Evolutionary conservation across 2,113 vertebrate genomes (phyloP).

Genomic region (Phycodurus eques): DNA sequence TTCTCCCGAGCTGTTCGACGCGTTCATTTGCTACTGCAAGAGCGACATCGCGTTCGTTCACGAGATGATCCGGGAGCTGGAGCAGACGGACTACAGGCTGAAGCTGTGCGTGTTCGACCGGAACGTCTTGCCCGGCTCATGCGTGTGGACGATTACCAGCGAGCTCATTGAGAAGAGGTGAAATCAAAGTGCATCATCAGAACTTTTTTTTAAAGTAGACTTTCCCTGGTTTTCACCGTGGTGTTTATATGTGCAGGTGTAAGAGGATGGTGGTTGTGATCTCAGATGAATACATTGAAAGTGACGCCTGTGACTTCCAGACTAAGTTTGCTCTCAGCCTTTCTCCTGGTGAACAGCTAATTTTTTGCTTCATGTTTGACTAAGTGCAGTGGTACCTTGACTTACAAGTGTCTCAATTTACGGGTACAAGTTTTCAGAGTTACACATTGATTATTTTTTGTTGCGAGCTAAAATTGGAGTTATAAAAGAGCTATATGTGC

Average conservation of each 20-base stretch:
- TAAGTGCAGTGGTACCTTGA: background rate
- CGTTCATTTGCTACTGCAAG: slow-evolving; percentile 97
- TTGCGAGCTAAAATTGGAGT: too few relatives aligned
- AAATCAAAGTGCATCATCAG: background rate
- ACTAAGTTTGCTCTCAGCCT: slow-evolving; percentile 98
- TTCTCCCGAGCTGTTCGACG: slow-evolving; percentile 84
- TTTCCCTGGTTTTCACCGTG: background rate
- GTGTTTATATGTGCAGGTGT: slow-evolving; percentile 73
- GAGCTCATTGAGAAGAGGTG: slow-evolving; percentile 95
- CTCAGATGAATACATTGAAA: slow-evolving; percentile 94
- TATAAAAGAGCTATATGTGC: too few relatives aligned
- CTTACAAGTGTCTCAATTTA: background rate
- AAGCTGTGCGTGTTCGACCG: slow-evolving; percentile 95
- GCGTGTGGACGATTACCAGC: slow-evolving; percentile 92
- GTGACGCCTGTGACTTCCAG: slow-evolving; percentile 95
- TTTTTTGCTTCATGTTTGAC: background rate
- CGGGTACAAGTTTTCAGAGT: too few relatives aligned
- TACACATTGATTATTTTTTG: too few relatives aligned
- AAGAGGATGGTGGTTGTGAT: slow-evolving; percentile 93
- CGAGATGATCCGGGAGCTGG: slow-evolving; percentile 91
- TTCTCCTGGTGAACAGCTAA: slow-evolving; percentile 79
- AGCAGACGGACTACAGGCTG: slow-evolving; percentile 82
- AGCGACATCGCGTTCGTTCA: slow-evolving; percentile 90
- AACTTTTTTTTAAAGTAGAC: background rate
- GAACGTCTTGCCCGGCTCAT: slow-evolving; percentile 91